Percentiles rank a stretch among this genome's conserved stretches.
phyloP scores from a whole-genome alignment of 2,888 invertebrate genomes.

The Agrilus mali region DNA sequence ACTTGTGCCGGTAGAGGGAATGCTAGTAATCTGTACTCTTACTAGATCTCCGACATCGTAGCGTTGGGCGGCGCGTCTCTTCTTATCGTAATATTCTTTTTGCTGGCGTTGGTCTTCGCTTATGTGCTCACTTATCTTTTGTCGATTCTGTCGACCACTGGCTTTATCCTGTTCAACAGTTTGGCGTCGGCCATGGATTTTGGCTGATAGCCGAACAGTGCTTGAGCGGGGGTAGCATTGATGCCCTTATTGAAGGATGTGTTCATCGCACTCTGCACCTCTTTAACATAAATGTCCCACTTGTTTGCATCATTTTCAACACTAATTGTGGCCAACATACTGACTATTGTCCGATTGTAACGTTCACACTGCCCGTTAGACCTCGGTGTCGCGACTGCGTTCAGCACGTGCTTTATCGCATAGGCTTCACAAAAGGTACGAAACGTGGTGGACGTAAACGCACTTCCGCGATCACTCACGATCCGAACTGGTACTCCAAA shows the following conservation, averaged over 20 bases:
- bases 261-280: slow-evolving; percentile 18
- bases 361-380: slow-evolving; percentile 19
- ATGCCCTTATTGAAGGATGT: too few relatives aligned
- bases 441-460: too few relatives aligned
- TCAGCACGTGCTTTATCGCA: slow-evolving; percentile 15
- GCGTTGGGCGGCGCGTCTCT: not conserved
- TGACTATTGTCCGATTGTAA: slow-evolving; percentile 13
- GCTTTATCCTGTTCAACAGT: slow-evolving; percentile 2
- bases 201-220: slow-evolving; percentile 12
- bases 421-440: slow-evolving; percentile 13
- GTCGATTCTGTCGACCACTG: not conserved
- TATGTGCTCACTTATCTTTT: slow-evolving; percentile 5
- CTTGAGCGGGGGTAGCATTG: slow-evolving; percentile 11
- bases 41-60: slow-evolving; percentile 6
- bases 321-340: slow-evolving; percentile 11
- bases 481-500: too few relatives aligned
- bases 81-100: slow-evolving; percentile 8
- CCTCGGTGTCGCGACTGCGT: slow-evolving; percentile 14
- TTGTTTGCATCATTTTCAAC: slow-evolving; percentile 7
- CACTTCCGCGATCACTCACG: too few relatives aligned
- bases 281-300: slow-evolving; percentile 18
- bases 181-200: slow-evolving; percentile 6
- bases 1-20: slow-evolving; percentile 2
- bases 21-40: slow-evolving; percentile 1
- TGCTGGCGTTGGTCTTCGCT: slow-evolving; percentile 8